Base-by-base conservation (phyloP, 1,140 invertebrate species). In the Kradibia gibbosae region DNA sequence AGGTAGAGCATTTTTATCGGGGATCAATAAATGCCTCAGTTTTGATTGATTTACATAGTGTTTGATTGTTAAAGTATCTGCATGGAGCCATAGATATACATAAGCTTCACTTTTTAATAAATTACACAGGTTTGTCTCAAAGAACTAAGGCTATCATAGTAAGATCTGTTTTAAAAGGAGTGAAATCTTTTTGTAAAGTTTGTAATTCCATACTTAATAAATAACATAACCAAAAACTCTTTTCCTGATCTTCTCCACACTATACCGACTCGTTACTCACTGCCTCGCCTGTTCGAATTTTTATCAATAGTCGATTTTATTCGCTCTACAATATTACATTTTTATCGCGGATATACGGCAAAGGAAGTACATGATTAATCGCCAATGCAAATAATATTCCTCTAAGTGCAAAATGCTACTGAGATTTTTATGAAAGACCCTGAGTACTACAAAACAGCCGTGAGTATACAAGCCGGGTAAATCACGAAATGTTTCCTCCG, bases 291-390 rank as follows among this genome's bases (percentile, higher is more conserved):
- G 45, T 48, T 8, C 25, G 1, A 15, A 57, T 13, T 36, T 39
- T 57, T 55, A 25, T 57, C 39, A 20, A 36, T 15, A 25, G 13
- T 55, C 36, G 0, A 25, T 25, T 25, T 48, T 48, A 72, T 48
- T 48, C 70, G 4, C 55, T 60, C 42, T 25, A 4, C 28, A 15
- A 55, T 22, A 34, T 4, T 42, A 45, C 2, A 62, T 11, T 62
- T 60, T 76, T 76, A 76, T 76, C 25, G 8, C 5, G 22, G 36
- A 42, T 48, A 28, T 36, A 53, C 8, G 48, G 13, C 28, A 73
- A 42, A 75, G 79, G 72, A 81, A 81, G 48, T 15, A 45, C n/a
- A 42, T 42, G 79, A 81, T 81, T 81, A 73, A 81, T 81, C 79
- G 31, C 28, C 79, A 28, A 75, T 67, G 80, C 31, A 77, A 71